phyloP scores from a whole-genome alignment of 2,797 vertebrate species.

The Dendrocincla tyrannina region DNA sequence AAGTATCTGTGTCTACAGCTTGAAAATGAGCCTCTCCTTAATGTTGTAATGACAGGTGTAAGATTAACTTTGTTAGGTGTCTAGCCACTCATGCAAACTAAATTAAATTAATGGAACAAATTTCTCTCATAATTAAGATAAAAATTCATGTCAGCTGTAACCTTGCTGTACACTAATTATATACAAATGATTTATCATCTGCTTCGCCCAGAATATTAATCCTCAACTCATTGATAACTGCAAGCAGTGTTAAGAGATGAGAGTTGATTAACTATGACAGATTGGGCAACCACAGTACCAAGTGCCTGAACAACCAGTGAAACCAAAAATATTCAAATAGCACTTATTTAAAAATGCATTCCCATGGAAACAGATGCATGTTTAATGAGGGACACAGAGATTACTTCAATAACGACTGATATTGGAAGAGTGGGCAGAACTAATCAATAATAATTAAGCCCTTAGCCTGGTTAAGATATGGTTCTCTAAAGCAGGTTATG shows the following conservation, averaged over 20 bases:
- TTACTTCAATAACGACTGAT: conserved; percentile 81
- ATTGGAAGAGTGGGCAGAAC: conserved; percentile 78
- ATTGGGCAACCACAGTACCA: conserved; percentile 83
- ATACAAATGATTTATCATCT: conserved; percentile 94
- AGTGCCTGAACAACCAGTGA: conserved; percentile 79
- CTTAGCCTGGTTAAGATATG: conserved; percentile 73
- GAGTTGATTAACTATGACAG: conserved; percentile 97
- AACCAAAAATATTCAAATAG: conserved; percentile 76
- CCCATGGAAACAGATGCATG: conserved; percentile 88
- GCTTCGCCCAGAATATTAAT: conserved; percentile 90
- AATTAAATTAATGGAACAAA: conserved; percentile 99
- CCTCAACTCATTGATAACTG: conserved; percentile 87
- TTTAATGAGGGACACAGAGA: conserved; percentile 81
- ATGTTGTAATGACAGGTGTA: conserved; percentile 92
- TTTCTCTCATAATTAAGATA: conserved; percentile 97
- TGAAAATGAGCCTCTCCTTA: conserved; percentile 78
- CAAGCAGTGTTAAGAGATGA: conserved; percentile 93
- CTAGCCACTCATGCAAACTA: conserved; percentile 89
- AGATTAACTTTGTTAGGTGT: conserved; percentile 98
- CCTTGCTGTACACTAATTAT: conserved; percentile 96
- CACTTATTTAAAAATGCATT: conserved; percentile 85
- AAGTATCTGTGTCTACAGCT: conserved; percentile 65
- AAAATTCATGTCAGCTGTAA: conserved; percentile 93
- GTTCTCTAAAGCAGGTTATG: conserved; percentile 77
- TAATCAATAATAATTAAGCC: conserved; percentile 82